These are phyloP conservation scores for Platycheirus albimanus DNA, from an alignment of 2,888 invertebrate genomes.

Conservation along the genomic window DNA sequence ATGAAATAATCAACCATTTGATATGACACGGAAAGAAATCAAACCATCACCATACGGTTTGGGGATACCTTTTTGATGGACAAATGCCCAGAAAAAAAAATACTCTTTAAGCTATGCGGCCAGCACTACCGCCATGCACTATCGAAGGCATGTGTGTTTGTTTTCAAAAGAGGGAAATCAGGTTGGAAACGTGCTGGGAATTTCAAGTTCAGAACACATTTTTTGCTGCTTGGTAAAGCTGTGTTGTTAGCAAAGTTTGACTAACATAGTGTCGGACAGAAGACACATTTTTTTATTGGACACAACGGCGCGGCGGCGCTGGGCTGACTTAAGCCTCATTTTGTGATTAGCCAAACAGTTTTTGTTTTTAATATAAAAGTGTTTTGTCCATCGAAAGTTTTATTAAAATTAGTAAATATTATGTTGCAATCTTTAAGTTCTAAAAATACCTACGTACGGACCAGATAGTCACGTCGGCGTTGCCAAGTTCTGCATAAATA, in stretches of 20 bases:
- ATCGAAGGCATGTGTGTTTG: slow-evolving; percentile 36
- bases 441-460: too few species aligned
- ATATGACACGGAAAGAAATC: slow-evolving; percentile 59
- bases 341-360: neutral
- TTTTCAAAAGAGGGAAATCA: slow-evolving; percentile 76
- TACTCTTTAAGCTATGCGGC: slow-evolving; percentile 24
- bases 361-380: too few species aligned
- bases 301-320: neutral
- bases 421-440: too few species aligned
- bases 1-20: slow-evolving; percentile 60
- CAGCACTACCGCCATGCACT: slow-evolving; percentile 37
- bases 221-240: slow-evolving; percentile 23
- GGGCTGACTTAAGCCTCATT: neutral
- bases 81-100: slow-evolving; percentile 2
- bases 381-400: too few species aligned
- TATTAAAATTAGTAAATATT: too few species aligned
- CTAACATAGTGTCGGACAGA: slow-evolving; percentile 31
- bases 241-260: slow-evolving; percentile 44
- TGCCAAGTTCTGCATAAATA: too few species aligned
- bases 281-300: slow-evolving; percentile 1
- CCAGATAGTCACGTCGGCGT: too few species aligned
- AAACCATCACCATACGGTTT: slow-evolving; percentile 50
- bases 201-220: slow-evolving; percentile 33
- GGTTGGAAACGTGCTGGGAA: slow-evolving; percentile 77
- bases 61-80: slow-evolving; percentile 33